Evolutionary conservation across 2,113 vertebrate genomes (phyloP), one percentile per base, ranked within the genome.

Genomic region (Pithys albifrons): DNA sequence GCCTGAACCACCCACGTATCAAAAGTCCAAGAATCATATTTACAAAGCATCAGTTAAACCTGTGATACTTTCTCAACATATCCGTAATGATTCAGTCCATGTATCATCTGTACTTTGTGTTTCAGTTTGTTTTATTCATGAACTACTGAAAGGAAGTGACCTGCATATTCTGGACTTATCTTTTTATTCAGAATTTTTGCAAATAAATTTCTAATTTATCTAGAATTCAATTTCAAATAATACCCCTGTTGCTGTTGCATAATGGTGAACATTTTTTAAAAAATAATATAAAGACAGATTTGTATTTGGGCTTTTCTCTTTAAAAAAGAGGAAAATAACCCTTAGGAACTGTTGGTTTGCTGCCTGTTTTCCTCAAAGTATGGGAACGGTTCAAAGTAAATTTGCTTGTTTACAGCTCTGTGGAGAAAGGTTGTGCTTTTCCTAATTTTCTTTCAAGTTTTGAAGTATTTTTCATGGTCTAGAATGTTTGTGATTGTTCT

Each of bases 341-440:
- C 12, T 24, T 6, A 3, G 22, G 10, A 66, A 3, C 7, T 14
- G 1, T 29, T 78, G 0, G 0, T 83, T 49, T 88, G 33, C 27
- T 75, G 3, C 17, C 16, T 75, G 1, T 85, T 79, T 64, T 14
- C 17, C 23, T 80, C 17, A 19, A 69, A 72, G 4, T 37, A 17
- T 7, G 72, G 23, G 8, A 79, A 52, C 2, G 6, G 2, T 24
- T 75, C 9, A 31, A 90, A 83, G 19, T 67, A 41, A 67, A 59
- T 75, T 49, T 78, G 19, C 19, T 61, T 75, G 41, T 71, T 81
- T 74, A 75, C 29, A 70, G 3, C 9, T 66, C 27, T 35, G 9
- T 74, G 22, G 59, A 59, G 28, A 66, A 85, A 61, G 8, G 29
- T 10, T 37, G 3, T 9, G 62, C 3, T 64, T 83, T 84, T 55